Base-by-base conservation (phyloP, 2,888 invertebrate species). In the Rotaria magnacalcarata region DNA sequence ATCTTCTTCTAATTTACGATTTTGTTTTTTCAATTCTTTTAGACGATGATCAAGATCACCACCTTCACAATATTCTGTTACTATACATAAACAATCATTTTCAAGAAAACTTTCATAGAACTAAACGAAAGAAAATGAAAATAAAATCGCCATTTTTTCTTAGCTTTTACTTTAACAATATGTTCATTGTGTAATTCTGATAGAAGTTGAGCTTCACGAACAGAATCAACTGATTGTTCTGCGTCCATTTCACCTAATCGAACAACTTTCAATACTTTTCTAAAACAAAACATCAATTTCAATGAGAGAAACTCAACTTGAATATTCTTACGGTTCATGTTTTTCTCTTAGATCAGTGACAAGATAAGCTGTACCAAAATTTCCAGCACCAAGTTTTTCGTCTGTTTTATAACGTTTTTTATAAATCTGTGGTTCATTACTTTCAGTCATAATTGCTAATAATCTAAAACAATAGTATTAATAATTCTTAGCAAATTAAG, bases 41-140 rank as follows among this genome's bases (percentile, higher is more conserved):
- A 91, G 90, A 85, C 89, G 89, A 85, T 88, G 87, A 87, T 90
- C 90, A 56, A 91, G 87, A 87, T 91, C 91, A n/a, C 91, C 91
- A 84, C 91, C 91, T 89, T 91, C 91, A 88, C 91, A 91, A 88
- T 89, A 91, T 87, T 91, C 91, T 47, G 91, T 91, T 19, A 91
- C 89, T 87, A 91, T 91, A 87, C 91, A 91, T 88, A 90, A 91
- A 87, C 88, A 90, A 86, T 91, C 91, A 75, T 89, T 89, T 87
- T 91, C 90, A 43, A 86, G 75, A 85, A 85, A 84, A 60, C 86
- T 86, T 47, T 75, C 85, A 52, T n/a, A 56, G 56, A 84, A 84
- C 84, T 84, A 47, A 24, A 80, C 8, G 19, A 24, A 60, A 60
- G 10, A 60, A 60, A 60, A 4, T n/a, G 4, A 43, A 41, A 75